Evolutionary conservation across 2,888 invertebrate genomes (phyloP).

Genomic region (Lasius fuliginosus): DNA sequence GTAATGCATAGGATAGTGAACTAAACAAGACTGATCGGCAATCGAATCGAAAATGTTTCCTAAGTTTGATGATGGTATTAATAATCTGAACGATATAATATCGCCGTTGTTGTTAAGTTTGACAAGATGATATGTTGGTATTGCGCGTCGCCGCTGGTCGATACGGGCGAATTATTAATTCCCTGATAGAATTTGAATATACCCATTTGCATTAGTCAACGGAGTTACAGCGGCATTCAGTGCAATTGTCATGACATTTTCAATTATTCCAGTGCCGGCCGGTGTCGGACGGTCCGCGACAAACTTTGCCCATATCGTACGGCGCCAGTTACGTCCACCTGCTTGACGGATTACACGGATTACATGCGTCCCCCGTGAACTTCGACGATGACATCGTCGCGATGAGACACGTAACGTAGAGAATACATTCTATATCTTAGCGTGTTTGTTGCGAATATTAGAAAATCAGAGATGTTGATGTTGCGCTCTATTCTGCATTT

Average conservation of each 20-base stretch:
- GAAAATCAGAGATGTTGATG: neutral
- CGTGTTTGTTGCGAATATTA: neutral
- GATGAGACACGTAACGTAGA: slow-evolving; percentile 12
- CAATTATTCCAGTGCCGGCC: slow-evolving; percentile 43
- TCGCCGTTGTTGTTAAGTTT: slow-evolving; percentile 36
- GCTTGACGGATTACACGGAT: slow-evolving; percentile 54
- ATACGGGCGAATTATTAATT: slow-evolving; percentile 49
- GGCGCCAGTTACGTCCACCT: slow-evolving; percentile 40
- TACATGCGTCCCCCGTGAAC: slow-evolving; percentile 28
- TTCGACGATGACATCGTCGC: slow-evolving; percentile 18
- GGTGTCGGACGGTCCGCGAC: slow-evolving; percentile 29
- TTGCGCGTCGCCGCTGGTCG: slow-evolving; percentile 17
- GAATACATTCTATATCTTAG: slow-evolving; percentile 1
- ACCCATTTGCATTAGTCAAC: slow-evolving; percentile 49
- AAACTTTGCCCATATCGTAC: slow-evolving; percentile 49
- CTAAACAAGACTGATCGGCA: neutral
- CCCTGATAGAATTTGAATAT: slow-evolving; percentile 52
- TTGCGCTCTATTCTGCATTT: neutral
- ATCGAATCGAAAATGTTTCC: slow-evolving; percentile 13
- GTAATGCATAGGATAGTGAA: neutral
- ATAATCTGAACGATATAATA: slow-evolving; percentile 16
- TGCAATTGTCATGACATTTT: slow-evolving; percentile 56
- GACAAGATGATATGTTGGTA: slow-evolving; percentile 46
- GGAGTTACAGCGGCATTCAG: slow-evolving; percentile 34
- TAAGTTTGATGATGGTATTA: slow-evolving; percentile 41